phyloP scores from a whole-genome alignment of 2,113 vertebrate species.

The cattle (Bos taurus) region ARS-UCD2.0 NC_037330.1:118617501-118618000 shows the following conservation, averaged over 20 bases:
- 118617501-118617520: not conserved
- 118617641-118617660: not conserved
- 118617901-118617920: not conserved
- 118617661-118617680: not conserved
- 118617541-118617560: not conserved
- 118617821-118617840: not conserved
- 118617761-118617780: not conserved
- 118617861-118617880: not conserved
- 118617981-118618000: not conserved
- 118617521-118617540: not conserved
- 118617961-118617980: accelerated
- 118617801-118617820: not conserved
- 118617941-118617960: not conserved
- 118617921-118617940: not conserved
- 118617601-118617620: too few relatives aligned
- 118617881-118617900: not conserved
- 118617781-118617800: not conserved
- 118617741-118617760: accelerated
- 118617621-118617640: too few relatives aligned
- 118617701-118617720: not conserved
- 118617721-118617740: not conserved
- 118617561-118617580: accelerated
- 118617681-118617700: accelerated
- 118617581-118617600: not conserved
- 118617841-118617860: not conserved